A percentile compares a stretch with the other conserved stretches of the same genome.
Evolutionary conservation across 1,140 invertebrate species (phyloP).

Genomic region (Drosophila kanapiae): DNA sequence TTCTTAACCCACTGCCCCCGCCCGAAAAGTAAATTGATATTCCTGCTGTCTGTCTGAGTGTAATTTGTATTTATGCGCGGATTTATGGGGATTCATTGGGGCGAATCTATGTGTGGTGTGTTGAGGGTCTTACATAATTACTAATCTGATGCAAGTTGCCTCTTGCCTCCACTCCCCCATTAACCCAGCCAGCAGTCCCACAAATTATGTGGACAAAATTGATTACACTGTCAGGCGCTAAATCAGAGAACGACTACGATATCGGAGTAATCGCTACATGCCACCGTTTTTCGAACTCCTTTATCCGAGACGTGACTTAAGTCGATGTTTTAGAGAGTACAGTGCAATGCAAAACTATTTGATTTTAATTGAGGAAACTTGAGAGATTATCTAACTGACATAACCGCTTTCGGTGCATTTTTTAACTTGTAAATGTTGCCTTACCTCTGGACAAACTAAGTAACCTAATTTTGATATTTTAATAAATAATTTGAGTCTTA

Average conservation of each 20-base stretch:
- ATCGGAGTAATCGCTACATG: constrained; percentile 2
- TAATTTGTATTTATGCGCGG: constrained; percentile 83
- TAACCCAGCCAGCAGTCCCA: constrained; percentile 11
- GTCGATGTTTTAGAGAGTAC: neutral
- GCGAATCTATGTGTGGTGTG: constrained; percentile 25
- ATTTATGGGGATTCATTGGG: constrained; percentile 60
- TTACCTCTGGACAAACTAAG: no score
- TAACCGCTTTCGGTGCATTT: no score
- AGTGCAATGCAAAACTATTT: neutral
- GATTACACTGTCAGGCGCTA: constrained; percentile 62
- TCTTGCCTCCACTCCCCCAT: no score
- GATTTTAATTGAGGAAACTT: neutral
- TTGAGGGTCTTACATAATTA: constrained; percentile 63
- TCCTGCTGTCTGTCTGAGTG: constrained; percentile 35
- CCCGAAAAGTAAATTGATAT: constrained; percentile 69
- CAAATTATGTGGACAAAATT: constrained; percentile 71
- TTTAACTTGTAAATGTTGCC: no score
- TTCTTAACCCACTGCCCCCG: constrained; percentile 25
- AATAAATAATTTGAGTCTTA: no score
- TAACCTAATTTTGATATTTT: no score
- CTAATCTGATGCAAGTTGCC: constrained; percentile 66
- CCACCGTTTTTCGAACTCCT: neutral
- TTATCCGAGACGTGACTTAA: neutral
- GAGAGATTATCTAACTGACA: no score
- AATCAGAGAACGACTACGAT: constrained; percentile 23